phyloP scores from a whole-genome alignment of 1,140 invertebrate genomes.

The Capitella teleta region DNA sequence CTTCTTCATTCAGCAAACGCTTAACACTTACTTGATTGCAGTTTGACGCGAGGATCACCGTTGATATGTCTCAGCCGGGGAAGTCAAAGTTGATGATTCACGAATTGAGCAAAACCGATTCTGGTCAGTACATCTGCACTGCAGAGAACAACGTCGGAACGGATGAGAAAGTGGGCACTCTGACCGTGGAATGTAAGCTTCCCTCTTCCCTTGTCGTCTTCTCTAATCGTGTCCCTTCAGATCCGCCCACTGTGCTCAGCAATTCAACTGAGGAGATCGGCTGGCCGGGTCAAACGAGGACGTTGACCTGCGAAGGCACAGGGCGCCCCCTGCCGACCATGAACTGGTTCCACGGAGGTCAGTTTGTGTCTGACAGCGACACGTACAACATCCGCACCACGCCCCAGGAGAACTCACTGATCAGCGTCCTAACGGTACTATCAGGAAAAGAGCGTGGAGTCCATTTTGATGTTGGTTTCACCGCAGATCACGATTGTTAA shows the following conservation, averaged over 20 bases:
- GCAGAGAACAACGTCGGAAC: background rate
- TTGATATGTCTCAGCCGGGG: constrained; percentile 1
- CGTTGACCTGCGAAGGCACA: constrained; percentile 5
- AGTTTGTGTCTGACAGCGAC: constrained; percentile 2
- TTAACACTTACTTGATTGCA: background rate
- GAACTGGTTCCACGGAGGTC: constrained; percentile 4
- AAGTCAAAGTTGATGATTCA: background rate
- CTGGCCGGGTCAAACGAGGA: constrained; percentile 6
- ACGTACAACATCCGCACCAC: background rate
- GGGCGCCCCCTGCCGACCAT: constrained; percentile 11
- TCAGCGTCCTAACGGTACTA: constrained; percentile 9
- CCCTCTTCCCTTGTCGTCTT: too few relatives aligned
- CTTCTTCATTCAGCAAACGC: background rate
- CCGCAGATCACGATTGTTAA: constrained; percentile 6
- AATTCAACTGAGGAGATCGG: background rate
- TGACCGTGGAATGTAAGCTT: constrained; percentile 5
- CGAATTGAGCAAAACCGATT: background rate
- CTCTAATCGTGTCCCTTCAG: too few relatives aligned
- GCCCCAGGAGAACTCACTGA: background rate
- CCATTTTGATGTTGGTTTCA: background rate
- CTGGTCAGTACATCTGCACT: background rate
- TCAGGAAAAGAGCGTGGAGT: too few relatives aligned
- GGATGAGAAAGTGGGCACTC: background rate
- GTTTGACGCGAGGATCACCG: background rate
- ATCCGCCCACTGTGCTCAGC: background rate